Conservation (phyloP, 2,797 vertebrate species). For the Poeciliopsis turneri region DNA sequence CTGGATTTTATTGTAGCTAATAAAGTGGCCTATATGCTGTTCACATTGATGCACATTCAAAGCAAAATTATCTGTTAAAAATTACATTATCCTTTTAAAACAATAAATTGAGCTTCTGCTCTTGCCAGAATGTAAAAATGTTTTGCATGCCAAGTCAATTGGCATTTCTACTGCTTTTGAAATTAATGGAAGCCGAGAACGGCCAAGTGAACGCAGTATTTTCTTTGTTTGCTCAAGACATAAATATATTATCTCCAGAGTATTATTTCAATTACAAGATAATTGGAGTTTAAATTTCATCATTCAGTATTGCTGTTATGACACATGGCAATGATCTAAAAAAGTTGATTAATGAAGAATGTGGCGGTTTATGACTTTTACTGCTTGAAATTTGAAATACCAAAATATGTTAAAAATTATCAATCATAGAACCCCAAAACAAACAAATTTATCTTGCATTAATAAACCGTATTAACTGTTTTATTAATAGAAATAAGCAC, state of each 20-base stretch:
- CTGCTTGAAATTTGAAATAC: not conserved
- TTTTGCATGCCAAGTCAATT: conserved; percentile 77
- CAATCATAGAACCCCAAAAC: not conserved
- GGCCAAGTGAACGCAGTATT: not conserved
- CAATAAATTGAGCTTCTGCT: conserved; percentile 84
- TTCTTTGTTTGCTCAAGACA: not conserved
- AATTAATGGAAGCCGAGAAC: not conserved
- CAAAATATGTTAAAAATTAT: not conserved
- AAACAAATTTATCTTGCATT: not conserved
- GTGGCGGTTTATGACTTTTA: not conserved
- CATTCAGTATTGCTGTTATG: not conserved
- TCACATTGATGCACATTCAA: conserved; percentile 31
- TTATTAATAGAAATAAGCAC: not conserved
- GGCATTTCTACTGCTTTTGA: conserved; percentile 80
- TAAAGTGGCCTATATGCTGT: not conserved
- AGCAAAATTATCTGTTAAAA: conserved; percentile 48
- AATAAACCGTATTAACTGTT: not conserved
- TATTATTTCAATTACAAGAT: not conserved
- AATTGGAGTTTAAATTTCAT: not conserved
- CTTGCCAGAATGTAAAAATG: conserved; percentile 90
- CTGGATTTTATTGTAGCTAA: not conserved
- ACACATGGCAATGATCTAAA: not conserved
- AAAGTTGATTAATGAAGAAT: not conserved
- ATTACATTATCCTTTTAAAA: conserved; percentile 83
- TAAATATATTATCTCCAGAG: not conserved